These are phyloP conservation scores for Liopterus haemorrhoidalis DNA, from an alignment of 2,888 invertebrate genomes.

Conservation along the genomic window DNA sequence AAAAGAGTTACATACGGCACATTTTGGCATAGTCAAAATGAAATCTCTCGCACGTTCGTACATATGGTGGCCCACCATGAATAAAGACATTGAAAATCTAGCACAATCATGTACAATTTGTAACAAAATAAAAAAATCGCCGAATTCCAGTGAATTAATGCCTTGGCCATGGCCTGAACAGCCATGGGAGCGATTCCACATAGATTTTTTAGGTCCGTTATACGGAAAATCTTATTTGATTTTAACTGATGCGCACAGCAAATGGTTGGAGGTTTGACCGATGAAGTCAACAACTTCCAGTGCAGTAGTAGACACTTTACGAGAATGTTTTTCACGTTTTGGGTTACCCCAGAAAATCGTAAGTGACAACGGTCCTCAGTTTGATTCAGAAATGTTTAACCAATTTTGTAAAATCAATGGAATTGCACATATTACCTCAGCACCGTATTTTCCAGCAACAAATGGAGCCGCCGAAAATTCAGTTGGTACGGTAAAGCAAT, in stretches of 20 bases:
- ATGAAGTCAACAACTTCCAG: conserved; percentile 21
- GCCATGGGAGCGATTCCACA: conserved; percentile 25
- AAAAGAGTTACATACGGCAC: conserved; percentile 1
- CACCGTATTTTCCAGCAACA: no score
- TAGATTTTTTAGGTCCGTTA: conserved; percentile 26
- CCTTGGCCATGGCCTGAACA: conserved; percentile 27
- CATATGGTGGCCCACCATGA: conserved; percentile 18
- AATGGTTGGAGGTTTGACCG: conserved; percentile 27
- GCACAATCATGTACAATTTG: conserved; percentile 12
- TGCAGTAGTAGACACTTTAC: conserved; percentile 16
- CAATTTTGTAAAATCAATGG: no score
- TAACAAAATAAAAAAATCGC: conserved; percentile 22
- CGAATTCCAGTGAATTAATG: conserved; percentile 18
- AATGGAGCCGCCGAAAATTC: no score
- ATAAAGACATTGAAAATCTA: conserved; percentile 11
- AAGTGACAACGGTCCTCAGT: no score
- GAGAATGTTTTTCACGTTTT: conserved; percentile 27
- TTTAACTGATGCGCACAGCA: conserved; percentile 25
- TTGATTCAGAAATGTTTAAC: no score
- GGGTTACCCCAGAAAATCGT: conserved; percentile 30
- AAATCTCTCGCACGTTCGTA: conserved; percentile 7
- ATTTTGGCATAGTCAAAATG: conserved; percentile 9
- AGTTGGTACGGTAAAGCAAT: no score
- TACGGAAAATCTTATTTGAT: conserved; percentile 24
- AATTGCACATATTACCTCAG: no score